These are phyloP conservation scores for Elegia similella DNA, from an alignment of 2,888 invertebrate species.

Conservation along the genomic window DNA sequence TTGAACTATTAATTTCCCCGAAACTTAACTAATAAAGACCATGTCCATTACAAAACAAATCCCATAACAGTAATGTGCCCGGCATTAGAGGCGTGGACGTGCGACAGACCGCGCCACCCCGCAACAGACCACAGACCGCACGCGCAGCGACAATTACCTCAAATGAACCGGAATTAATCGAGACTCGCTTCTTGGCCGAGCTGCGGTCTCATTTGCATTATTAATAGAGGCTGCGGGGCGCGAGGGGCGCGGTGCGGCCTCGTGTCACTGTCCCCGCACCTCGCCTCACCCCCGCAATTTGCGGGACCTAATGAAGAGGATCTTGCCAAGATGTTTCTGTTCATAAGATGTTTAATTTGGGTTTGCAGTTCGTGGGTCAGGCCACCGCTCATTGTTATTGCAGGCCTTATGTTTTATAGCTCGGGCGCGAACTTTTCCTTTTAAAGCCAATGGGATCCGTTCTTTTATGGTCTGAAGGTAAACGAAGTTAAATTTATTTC, in stretches of 20 bases:
- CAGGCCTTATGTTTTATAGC: conserved; percentile 55
- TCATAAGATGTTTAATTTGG: conserved; percentile 81
- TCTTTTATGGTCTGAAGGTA: conserved; percentile 17
- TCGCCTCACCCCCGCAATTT: conserved; percentile 56
- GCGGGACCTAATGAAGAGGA: conserved; percentile 80
- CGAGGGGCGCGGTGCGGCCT: conserved; percentile 36
- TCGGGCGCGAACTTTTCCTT: conserved; percentile 22
- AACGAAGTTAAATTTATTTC: conserved; percentile 1
- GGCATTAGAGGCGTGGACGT: conserved; percentile 33
- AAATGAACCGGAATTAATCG: conserved; percentile 82
- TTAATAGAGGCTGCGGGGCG: conserved; percentile 75
- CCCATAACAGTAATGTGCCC: conserved; percentile 31
- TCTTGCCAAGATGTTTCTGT: conserved; percentile 78
- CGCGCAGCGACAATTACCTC: conserved; percentile 79
- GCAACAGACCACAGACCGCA: conserved; percentile 62
- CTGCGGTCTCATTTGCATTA: conserved; percentile 82
- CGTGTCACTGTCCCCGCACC: conserved; percentile 67
- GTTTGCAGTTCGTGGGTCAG: conserved; percentile 76
- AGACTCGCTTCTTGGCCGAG: conserved; percentile 78
- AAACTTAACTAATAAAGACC: neutral
- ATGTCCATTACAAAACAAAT: conserved; percentile 19
- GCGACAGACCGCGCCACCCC: conserved; percentile 29
- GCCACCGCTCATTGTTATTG: conserved; percentile 71
- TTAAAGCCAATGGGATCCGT: neutral
- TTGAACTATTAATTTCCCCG: neutral